phyloP scores from a whole-genome alignment of 2,113 vertebrate genomes.

The Sialia sialis region DNA sequence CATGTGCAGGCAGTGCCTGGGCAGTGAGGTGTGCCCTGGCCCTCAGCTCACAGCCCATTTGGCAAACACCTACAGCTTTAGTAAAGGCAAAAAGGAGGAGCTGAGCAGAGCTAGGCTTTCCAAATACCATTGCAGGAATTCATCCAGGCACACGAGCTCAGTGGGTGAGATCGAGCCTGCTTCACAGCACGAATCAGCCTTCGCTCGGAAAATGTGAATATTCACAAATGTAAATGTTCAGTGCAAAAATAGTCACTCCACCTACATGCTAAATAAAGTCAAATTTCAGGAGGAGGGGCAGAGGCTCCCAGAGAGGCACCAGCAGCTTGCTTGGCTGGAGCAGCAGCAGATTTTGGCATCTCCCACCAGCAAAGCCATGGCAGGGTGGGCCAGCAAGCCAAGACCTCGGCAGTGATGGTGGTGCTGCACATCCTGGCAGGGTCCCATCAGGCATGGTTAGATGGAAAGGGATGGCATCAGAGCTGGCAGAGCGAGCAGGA shows the following conservation, averaged over 20 bases:
- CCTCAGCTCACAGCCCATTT: neutral
- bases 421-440: rapidly evolving
- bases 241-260: conserved; percentile 48
- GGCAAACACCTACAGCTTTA: neutral
- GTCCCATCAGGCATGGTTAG: neutral
- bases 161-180: neutral
- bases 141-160: neutral
- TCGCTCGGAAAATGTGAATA: conserved; percentile 27
- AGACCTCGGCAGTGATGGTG: rapidly evolving
- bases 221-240: conserved; percentile 56
- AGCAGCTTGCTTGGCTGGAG: neutral
- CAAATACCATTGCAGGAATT: neutral
- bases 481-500: neutral
- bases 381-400: neutral
- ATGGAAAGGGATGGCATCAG: neutral
- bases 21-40: neutral
- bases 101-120: neutral
- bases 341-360: neutral
- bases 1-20: neutral
- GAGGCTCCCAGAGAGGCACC: neutral
- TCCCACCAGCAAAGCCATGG: neutral
- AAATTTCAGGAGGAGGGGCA: conserved; percentile 13
- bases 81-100: neutral
- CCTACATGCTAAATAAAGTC: conserved; percentile 8
- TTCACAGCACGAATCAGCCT: neutral